phyloP scores from a whole-genome alignment of 1,140 invertebrate genomes.

The Neodiprion pinetum region DNA sequence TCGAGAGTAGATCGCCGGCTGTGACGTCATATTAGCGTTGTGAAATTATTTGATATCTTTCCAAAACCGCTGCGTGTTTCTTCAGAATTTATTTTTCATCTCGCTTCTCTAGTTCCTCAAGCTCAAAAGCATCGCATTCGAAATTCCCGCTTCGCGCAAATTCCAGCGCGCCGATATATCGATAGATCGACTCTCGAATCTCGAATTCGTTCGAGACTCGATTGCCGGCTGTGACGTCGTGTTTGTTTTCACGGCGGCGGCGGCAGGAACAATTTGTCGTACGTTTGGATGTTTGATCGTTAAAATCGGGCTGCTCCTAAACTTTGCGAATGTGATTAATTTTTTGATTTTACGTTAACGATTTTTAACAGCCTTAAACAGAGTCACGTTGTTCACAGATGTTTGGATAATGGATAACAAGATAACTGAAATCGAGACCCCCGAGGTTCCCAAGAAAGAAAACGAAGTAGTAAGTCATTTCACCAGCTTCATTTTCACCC shows the following conservation, averaged over 20 bases:
- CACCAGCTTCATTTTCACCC: too few species aligned
- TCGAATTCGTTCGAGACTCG: slow-evolving; percentile 12
- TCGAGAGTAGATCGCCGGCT: too few species aligned
- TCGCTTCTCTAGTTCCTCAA: too few species aligned
- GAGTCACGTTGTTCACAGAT: slow-evolving; percentile 29
- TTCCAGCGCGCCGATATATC: neutral
- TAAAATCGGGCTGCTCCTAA: neutral
- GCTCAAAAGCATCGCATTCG: too few species aligned
- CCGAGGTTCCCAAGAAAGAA: slow-evolving; percentile 34
- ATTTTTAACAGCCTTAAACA: too few species aligned
- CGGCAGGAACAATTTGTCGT: neutral
- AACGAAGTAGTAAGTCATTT: slow-evolving; percentile 33
- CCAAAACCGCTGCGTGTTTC: too few species aligned
- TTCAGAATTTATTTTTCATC: too few species aligned
- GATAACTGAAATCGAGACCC: slow-evolving; percentile 34
- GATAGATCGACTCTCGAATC: neutral
- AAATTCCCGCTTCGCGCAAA: neutral
- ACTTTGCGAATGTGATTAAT: neutral
- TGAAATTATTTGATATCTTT: too few species aligned
- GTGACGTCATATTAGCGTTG: too few species aligned
- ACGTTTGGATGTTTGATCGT: slow-evolving; percentile 18
- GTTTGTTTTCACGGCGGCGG: slow-evolving; percentile 13
- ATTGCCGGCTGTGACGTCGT: neutral
- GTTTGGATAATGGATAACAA: slow-evolving; percentile 45
- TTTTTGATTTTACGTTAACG: neutral